These are phyloP conservation scores for Gadus chalcogrammus DNA, from an alignment of 2,113 vertebrate genomes.

Conservation along the genomic window DNA sequence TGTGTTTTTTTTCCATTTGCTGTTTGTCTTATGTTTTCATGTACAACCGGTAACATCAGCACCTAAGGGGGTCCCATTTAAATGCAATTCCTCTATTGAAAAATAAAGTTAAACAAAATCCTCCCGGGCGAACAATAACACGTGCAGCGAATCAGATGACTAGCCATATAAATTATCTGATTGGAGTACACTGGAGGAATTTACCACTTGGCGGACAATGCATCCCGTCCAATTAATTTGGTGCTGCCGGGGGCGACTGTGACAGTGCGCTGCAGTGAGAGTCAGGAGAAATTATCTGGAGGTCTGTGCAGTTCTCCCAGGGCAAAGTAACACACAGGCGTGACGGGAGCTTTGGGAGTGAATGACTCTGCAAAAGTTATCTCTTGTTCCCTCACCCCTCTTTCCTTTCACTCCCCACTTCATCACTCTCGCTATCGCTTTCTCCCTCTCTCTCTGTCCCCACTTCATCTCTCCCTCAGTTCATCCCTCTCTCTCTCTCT, in stretches of 20 bases:
- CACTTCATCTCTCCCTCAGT: constrained; percentile 33
- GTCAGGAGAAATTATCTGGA: constrained; percentile 41
- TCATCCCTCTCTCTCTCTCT: neutral
- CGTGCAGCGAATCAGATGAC: constrained; percentile 24
- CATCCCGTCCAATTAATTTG: constrained; percentile 44
- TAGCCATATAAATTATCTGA: constrained; percentile 20
- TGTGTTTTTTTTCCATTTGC: neutral
- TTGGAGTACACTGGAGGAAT: constrained; percentile 11
- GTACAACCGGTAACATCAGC: constrained; percentile 18
- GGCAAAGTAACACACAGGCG: constrained; percentile 50
- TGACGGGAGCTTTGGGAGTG: constrained; percentile 30
- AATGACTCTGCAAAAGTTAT: constrained; percentile 58
- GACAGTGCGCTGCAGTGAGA: constrained; percentile 9
- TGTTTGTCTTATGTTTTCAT: neutral
- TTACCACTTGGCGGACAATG: constrained; percentile 6
- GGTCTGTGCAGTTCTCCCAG: constrained; percentile 58
- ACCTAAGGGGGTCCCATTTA: neutral
- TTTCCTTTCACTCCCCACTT: neutral
- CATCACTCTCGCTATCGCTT: neutral
- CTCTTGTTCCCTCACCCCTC: neutral
- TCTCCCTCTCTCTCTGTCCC: constrained; percentile 6
- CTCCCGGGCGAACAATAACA: constrained; percentile 34
- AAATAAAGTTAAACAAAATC: constrained; percentile 22
- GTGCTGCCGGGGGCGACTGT: neutral
- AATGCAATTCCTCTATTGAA: constrained; percentile 4